Conservation (phyloP, 1,140 invertebrate species). For the Bombus vancouverensis region DNA sequence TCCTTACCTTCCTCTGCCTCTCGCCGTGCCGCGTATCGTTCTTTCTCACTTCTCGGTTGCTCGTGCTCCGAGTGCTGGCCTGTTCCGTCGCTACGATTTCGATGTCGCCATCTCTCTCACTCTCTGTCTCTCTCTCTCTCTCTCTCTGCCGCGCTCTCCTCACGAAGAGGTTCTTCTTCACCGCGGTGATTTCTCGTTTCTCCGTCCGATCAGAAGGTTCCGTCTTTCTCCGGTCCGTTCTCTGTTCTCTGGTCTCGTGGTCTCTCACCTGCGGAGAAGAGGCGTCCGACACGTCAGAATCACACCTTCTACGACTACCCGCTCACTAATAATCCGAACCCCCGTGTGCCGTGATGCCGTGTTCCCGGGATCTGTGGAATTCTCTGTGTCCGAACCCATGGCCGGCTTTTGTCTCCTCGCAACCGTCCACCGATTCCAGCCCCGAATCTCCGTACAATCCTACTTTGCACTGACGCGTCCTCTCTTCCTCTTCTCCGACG, state of each 20-base stretch:
- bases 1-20: conserved; percentile 56
- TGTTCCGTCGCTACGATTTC: conserved; percentile 47
- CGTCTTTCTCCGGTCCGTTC: neutral
- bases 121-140: conserved; percentile 56
- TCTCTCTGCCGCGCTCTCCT: conserved; percentile 20
- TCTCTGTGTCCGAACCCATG: conserved; percentile 20
- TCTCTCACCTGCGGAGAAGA: conserved; percentile 77
- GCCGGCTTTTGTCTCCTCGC: conserved; percentile 57
- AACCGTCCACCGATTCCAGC: neutral
- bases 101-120: conserved; percentile 48
- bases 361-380: conserved; percentile 67
- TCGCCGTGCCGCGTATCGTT: conserved; percentile 35
- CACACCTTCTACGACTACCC: conserved; percentile 80
- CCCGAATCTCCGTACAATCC: neutral
- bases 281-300: conserved; percentile 80
- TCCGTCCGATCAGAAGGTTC: neutral
- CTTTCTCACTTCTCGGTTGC: conserved; percentile 26
- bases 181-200: conserved; percentile 6
- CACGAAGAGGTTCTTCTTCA: conserved; percentile 1
- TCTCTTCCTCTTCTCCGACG: neutral
- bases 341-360: conserved; percentile 58
- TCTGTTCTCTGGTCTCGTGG: conserved; percentile 58
- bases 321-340: conserved; percentile 76
- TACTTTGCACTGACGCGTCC: neutral
- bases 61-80: conserved; percentile 12